Percentiles rank a stretch among this genome's conserved stretches.
phyloP scores from a whole-genome alignment of 2,888 invertebrate species.

The Drosophila pseudotakahashii region DNA sequence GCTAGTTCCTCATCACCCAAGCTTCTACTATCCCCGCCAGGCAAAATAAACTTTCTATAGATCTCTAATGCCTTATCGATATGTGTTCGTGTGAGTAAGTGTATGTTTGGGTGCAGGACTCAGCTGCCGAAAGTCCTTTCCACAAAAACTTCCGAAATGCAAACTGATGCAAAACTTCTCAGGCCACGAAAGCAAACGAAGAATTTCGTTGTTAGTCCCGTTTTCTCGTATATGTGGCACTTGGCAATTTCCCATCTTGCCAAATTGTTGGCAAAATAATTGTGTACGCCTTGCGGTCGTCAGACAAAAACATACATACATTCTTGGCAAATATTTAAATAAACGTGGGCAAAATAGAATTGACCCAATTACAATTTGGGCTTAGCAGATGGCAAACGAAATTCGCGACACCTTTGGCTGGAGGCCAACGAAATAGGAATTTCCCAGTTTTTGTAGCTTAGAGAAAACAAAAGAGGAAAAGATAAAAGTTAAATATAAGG shows the following conservation, averaged over 20 bases:
- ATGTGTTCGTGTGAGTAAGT: conserved; percentile 13
- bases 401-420: conserved; percentile 64
- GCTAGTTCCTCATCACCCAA: conserved; percentile 13
- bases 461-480: neutral
- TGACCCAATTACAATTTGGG: conserved; percentile 73
- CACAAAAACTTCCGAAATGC: conserved; percentile 56
- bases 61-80: conserved; percentile 61
- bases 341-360: conserved; percentile 42
- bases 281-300: conserved; percentile 70
- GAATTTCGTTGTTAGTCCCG: conserved; percentile 38
- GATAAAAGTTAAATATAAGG: neutral
- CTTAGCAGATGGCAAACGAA: conserved; percentile 60
- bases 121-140: conserved; percentile 57
- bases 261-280: conserved; percentile 73
- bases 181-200: conserved; percentile 43
- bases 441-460: conserved; percentile 1
- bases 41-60: conserved; percentile 67
- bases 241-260: conserved; percentile 58
- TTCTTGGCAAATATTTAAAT: conserved; percentile 59
- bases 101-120: conserved; percentile 15
- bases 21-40: conserved; percentile 19
- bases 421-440: conserved; percentile 48
- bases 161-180: conserved; percentile 57
- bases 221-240: conserved; percentile 37
- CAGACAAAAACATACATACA: conserved; percentile 28